Base-by-base conservation (phyloP, 2,888 invertebrate species). In the Euzophera pinguis region DNA sequence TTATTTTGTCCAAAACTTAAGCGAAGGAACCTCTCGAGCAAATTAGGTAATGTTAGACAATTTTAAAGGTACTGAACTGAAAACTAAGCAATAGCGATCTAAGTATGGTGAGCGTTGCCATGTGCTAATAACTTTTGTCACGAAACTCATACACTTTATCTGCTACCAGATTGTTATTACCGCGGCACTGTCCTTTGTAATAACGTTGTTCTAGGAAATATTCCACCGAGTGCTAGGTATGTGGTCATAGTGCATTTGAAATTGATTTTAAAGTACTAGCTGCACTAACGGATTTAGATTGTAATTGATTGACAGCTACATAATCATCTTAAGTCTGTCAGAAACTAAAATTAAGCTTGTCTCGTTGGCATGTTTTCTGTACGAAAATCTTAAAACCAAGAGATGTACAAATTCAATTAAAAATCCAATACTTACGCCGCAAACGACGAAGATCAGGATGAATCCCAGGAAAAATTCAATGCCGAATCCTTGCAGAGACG, bases 391-490 rank as follows among this genome's bases (percentile, higher is more conserved):
- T 22, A 22, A 22, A 22, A 3, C 3, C 22, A 22, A 22, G 2
- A 22, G 22, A 22, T 22, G 22, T 5, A 22, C 5, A 32, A 32
- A 32, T 3, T 1, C 32, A 32, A 32, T 9, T 4, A 7, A 32
- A 22, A 22, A 22, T 22, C 3, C 5, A 3, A 22, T 47, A 82
- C 89, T 90, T 55, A 96, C 97, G 55, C 96, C 97, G 78, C 96
- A 97, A n/a, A 98, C 96, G 3, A 96, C 95, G 60, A 98, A 91
- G 34, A 98, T 93, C 56, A 98, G 91, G n/a, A 98, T 92, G 73
- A 98, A 95, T 41, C 97, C 97, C 50, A 97, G 92, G 91, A 97
- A 94, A 86, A 97, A 96, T 80, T 98, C 98, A 59, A 98, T 93
- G 35, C 97, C 97, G 69, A 98, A 92, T 4, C 96, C 98, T 85